Evolutionary conservation across 2,888 invertebrate genomes (phyloP), one percentile per base, ranked within the genome.

Genomic region (Cataglyphis livida): DNA sequence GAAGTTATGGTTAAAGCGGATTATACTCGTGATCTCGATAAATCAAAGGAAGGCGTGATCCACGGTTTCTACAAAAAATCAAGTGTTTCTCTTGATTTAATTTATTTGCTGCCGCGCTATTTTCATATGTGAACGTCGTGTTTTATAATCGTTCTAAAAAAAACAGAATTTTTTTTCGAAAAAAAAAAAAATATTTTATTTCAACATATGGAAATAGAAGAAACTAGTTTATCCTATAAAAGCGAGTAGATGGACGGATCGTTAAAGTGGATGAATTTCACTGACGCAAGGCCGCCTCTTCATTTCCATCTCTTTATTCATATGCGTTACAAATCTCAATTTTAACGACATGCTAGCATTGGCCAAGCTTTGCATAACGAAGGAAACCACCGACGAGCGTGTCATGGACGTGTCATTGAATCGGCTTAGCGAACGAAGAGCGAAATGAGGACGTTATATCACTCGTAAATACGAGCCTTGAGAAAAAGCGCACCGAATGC

Each of bases 241-340:
- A 61, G 57, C 9, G 21, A 3, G 28, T 21, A 65, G 41, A 5
- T 35, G 25, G 44, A 66, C 78, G 75, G 75, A 68, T 83, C 73
- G 79, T 82, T 78, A 85, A 85, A 79, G 61, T 84, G 65, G 73
- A 74, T 57, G 78, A 76, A 75, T 75, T 87, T 82, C 84, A 84
- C 83, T 76, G 35, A 25, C 66, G 57, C 54, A 64, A 75, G 48
- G 44, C 18, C 44, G 57, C 35, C 18, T 32, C 57, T 44, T 51
- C 44, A 21, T 62, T 28, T 25, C 57, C 21, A 18, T 35, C 21
- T 32, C 10, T 44, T 70, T 70, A 70, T 61, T 79, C 70, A 59
- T 59, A 48, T 18, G 59, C 59, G 44, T 44, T 70, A 28, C 70
- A 70, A 59, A 35, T 10, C 32, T 61, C 35, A 70, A 70, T 68